Evolutionary conservation across 2,113 vertebrate species (phyloP), one percentile per base, ranked within the genome.

Genomic region (Dicrurus megarhynchus): DNA sequence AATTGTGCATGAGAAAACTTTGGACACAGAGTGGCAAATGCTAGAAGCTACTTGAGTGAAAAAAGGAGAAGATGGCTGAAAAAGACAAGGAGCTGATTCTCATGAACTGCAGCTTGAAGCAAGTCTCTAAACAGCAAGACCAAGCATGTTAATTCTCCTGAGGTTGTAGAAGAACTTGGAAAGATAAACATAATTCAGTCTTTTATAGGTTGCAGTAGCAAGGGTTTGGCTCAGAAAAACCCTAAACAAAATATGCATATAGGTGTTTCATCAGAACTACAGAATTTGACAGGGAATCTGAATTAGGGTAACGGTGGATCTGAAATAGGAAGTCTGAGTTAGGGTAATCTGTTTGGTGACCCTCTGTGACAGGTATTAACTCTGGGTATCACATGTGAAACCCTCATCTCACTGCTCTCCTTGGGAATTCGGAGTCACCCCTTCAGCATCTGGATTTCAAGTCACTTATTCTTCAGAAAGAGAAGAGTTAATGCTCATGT

Each of bases 51-150:
- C 46, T 60, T 37, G 28, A 22, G 6, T 57, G 39, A 61, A 77
- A 75, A 77, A 86, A 37, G 46, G 68, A 74, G 28, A 74, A 90
- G 73, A 87, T 56, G 18, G 16, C 75, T 94, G 95, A 95, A 96
- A 97, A 97, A 93, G 59, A 47, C 59, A 75, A 61, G 90, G 91
- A 96, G 80, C 39, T 68, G 91, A 64, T 78, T 89, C 55, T 78
- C 7, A 30, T 32, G 85, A 96, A 89, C 92, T 90, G 77, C 84
- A 97, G 64, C 81, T 67, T 76, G 64, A 77, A 84, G 24, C 8
- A 47, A 89, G 13, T 89, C 65, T 79, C 69, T 64, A 64, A 75
- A 89, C 21, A 76, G 69, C 47, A 91, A 87, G 77, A 82, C 41
- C 61, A 93, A 93, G 56, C 85, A 80, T 13, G 23, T 42, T 55